phyloP scores from a whole-genome alignment of 2,888 invertebrate genomes.

The Sarcophaga caerulescens region DNA sequence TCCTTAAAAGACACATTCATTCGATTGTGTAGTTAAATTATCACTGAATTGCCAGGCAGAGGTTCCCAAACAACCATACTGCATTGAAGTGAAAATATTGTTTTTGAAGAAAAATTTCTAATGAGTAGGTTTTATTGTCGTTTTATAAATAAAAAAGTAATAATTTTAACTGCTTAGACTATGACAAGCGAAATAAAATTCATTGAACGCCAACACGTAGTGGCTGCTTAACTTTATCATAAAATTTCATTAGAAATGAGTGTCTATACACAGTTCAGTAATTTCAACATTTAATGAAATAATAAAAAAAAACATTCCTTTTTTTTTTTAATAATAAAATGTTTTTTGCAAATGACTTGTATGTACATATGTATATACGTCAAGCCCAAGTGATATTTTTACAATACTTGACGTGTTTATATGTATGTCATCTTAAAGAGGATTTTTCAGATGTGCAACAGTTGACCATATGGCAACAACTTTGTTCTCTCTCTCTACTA shows the following conservation, averaged over 20 bases:
- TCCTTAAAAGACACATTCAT: constrained; percentile 34
- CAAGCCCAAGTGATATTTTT: no score
- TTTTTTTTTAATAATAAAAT: no score
- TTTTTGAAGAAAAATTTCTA: background rate
- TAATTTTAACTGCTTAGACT: constrained; percentile 18
- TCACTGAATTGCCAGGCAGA: background rate
- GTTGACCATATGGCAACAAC: no score
- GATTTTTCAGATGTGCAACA: no score
- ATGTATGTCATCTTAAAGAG: no score
- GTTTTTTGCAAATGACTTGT: no score
- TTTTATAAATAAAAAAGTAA: constrained; percentile 5
- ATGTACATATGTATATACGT: no score
- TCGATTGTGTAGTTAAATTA: constrained; percentile 13
- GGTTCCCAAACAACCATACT: background rate
- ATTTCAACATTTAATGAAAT: background rate
- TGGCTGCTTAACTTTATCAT: constrained; percentile 5
- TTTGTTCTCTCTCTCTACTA: no score
- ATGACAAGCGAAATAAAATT: constrained; percentile 23
- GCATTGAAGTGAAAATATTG: constrained; percentile 2
- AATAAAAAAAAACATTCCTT: background rate
- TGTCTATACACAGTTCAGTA: background rate
- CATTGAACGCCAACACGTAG: constrained; percentile 44
- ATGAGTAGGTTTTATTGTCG: constrained; percentile 1
- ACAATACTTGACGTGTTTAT: no score
- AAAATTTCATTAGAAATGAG: constrained; percentile 38